phyloP scores from a whole-genome alignment of 2,888 invertebrate species.

The Spatulosminthurus flaviceps region DNA sequence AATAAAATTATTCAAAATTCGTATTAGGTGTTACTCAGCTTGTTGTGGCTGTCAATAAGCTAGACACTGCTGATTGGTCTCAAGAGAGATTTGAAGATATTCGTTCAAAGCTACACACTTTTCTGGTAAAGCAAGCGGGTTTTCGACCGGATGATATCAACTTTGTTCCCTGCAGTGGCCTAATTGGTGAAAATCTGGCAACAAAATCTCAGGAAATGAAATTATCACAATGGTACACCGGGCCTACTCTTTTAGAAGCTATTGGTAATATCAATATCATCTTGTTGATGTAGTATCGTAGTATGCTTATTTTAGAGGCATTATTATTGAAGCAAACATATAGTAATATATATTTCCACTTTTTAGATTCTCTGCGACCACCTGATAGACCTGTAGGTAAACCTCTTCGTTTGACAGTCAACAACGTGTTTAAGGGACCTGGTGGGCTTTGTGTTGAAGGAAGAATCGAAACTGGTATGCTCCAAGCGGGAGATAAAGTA shows the following conservation, averaged over 20 bases:
- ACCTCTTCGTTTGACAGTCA: conserved; percentile 90
- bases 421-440: conserved; percentile 93
- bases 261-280: conserved; percentile 72
- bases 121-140: conserved; percentile 85
- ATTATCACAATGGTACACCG: conserved; percentile 82
- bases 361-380: conserved; percentile 79
- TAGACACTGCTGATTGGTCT: conserved; percentile 96
- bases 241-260: conserved; percentile 83
- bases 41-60: conserved; percentile 94
- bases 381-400: conserved; percentile 87
- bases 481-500: conserved; percentile 87
- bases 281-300: background rate
- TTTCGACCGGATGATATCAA: conserved; percentile 86
- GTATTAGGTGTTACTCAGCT: conserved; percentile 93
- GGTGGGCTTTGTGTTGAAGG: conserved; percentile 91
- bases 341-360: background rate
- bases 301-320: background rate
- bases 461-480: conserved; percentile 87
- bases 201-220: conserved; percentile 70
- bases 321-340: no score
- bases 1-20: no score
- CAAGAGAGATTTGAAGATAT: conserved; percentile 91
- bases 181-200: conserved; percentile 93
- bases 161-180: conserved; percentile 94
- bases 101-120: conserved; percentile 78